A percentile compares a stretch with the other conserved stretches of the same genome.
phyloP scores from a whole-genome alignment of 2,113 vertebrate genomes.

The Protobothrops mucrosquamatus region DNA sequence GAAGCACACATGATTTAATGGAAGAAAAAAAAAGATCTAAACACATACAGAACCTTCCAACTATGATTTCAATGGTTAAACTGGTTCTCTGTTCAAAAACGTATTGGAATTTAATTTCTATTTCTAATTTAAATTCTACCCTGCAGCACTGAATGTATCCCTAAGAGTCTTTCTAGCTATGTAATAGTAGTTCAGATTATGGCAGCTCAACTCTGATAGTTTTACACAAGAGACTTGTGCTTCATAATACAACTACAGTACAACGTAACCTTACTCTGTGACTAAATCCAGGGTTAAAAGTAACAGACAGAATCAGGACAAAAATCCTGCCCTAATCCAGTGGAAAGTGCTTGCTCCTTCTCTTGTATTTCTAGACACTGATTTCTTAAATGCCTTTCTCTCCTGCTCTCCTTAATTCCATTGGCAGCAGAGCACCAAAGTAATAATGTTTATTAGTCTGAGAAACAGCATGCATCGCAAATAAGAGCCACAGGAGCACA shows the following conservation, averaged over 20 bases:
- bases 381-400: constrained; percentile 43
- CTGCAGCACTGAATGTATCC: background rate
- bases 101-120: background rate
- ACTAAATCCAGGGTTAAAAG: background rate
- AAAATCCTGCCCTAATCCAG: constrained; percentile 1
- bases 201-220: background rate
- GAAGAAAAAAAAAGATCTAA: background rate
- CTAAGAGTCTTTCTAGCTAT: background rate
- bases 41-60: constrained; percentile 41
- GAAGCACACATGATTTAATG: background rate
- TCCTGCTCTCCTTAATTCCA: constrained; percentile 40
- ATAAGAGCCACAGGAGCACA: background rate
- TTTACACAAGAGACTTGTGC: background rate
- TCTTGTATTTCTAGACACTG: constrained; percentile 16
- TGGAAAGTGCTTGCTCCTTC: constrained; percentile 29
- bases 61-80: constrained; percentile 13
- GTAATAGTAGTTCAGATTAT: background rate
- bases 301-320: background rate
- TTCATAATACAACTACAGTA: background rate
- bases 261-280: background rate
- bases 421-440: constrained; percentile 38
- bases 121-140: background rate
- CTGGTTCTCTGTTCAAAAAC: constrained; percentile 21
- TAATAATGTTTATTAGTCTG: constrained; percentile 35
- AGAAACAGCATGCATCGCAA: constrained; percentile 28